Base-by-base conservation (phyloP, 1,140 invertebrate genomes). In the Cepaea nemoralis region DNA sequence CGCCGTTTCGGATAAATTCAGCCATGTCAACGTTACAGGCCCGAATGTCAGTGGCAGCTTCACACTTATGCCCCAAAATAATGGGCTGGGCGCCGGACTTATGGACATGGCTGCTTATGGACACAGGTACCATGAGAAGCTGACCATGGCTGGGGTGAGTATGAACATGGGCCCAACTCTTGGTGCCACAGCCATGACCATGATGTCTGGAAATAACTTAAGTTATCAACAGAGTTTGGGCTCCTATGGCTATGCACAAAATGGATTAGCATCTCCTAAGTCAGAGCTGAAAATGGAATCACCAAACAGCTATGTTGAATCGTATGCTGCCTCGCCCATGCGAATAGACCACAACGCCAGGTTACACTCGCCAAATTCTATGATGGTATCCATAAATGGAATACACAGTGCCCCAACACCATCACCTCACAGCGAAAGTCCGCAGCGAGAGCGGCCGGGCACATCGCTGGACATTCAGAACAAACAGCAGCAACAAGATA, bases 51-150 rank as follows among this genome's bases (percentile, higher is more conserved):
- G 94, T 63, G 94, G 94, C 40, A 94, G 94, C 83, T 98, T 98
- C 92, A 96, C 96, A 35, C 95, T 97, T 75, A 97, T 98, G 94
- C 96, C 97, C 89, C 97, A 97, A 90, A 96, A 96, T 91, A 81
- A 83, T 93, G 94, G 86, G 84, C 86, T 87, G 82, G 82, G 86
- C 27, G 86, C 85, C 73, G 86, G 84, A 71, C 94, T 93, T 50
- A 90, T 92, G 90, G 90, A 91, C 82, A 89, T 91, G 86, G 89
- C 90, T 76, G 80, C 85, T 69, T 89, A 90, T 83, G 85, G 87
- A 75, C 91, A 83, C 69, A 87, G 78, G 85, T 88, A 82, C 80
- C 82, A 90, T 83, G 91, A 92, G 33, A 94, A 95, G 85, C 90
- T 96, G 83, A 86, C 94, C 70, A 92, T 95, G 84, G 59, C 59